Evolutionary conservation across 2,113 vertebrate genomes (phyloP).

Genomic region (Rana temporaria): DNA sequence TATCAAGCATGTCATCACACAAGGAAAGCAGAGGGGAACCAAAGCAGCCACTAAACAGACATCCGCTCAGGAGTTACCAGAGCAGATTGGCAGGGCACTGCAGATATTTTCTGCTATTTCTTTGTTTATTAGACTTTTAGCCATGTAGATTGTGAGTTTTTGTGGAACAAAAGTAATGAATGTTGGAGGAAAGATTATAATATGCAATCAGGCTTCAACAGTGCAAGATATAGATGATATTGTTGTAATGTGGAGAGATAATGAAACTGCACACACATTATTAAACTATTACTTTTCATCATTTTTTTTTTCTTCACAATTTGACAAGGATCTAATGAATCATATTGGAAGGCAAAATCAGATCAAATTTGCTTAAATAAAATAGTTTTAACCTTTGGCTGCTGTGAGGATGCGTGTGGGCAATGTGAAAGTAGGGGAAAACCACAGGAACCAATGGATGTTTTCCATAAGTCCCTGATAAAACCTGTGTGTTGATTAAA

Average conservation of each 20-base stretch:
- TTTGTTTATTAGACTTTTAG: too few species aligned
- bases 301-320: slow-evolving; percentile 30
- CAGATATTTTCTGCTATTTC: too few species aligned
- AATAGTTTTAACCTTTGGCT: slow-evolving; percentile 46
- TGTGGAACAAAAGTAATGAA: slow-evolving; percentile 27
- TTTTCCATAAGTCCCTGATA: neutral
- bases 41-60: too few species aligned
- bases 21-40: too few species aligned
- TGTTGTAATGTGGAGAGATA: slow-evolving; percentile 28
- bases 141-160: neutral
- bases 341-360: slow-evolving; percentile 32
- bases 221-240: slow-evolving; percentile 3
- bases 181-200: slow-evolving; percentile 22
- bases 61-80: too few species aligned
- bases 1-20: too few species aligned
- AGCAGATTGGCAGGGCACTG: too few species aligned
- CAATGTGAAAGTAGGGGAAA: neutral
- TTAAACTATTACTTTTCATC: neutral
- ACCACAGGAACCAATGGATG: neutral
- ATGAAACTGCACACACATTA: neutral
- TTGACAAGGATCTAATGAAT: neutral
- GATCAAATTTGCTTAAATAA: slow-evolving; percentile 49
- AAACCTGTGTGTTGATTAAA: too few species aligned
- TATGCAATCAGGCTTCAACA: slow-evolving; percentile 21
- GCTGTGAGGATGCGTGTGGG: neutral